These are phyloP conservation scores for Cladopsammia gracilis DNA, from an alignment of 64 coral and sea anemone species.

Conservation along the genomic window DNA sequence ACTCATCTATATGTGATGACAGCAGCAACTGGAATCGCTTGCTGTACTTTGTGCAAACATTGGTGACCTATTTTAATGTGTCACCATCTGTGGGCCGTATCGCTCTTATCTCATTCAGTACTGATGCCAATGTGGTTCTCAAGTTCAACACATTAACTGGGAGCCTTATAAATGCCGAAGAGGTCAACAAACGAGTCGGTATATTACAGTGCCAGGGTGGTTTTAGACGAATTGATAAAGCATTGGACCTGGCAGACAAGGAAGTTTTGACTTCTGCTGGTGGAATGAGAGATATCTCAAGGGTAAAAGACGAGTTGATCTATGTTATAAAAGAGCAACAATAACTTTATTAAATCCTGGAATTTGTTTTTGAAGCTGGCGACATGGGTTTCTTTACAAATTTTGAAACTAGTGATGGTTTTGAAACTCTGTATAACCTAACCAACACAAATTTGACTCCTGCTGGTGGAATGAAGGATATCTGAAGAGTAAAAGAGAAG, in stretches of 20 bases:
- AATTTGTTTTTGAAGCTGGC: too few relatives aligned
- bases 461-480: too few relatives aligned
- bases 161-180: not conserved
- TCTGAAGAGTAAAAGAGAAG: too few relatives aligned
- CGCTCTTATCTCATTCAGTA: conserved; percentile 21
- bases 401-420: too few relatives aligned
- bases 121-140: conserved; percentile 9
- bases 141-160: conserved; percentile 47
- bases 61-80: conserved; percentile 13
- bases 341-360: too few relatives aligned
- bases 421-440: too few relatives aligned
- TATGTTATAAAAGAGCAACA: not conserved
- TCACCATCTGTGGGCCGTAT: conserved; percentile 1
- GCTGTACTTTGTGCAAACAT: not conserved
- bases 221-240: conserved; percentile 64
- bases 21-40: not conserved
- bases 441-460: too few relatives aligned
- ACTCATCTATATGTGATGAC: conserved; percentile 5
- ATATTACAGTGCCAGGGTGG: conserved; percentile 33
- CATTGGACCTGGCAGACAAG: conserved; percentile 41
- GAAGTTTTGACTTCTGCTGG: conserved; percentile 43
- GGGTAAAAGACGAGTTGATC: conserved; percentile 7
- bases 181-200: conserved; percentile 23
- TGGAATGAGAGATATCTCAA: conserved; percentile 59
- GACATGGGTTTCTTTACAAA: too few relatives aligned